Percentiles rank a stretch among this genome's conserved stretches.
Conservation (phyloP, 2,797 vertebrate species). For the Propithecus deckenii region DNA sequence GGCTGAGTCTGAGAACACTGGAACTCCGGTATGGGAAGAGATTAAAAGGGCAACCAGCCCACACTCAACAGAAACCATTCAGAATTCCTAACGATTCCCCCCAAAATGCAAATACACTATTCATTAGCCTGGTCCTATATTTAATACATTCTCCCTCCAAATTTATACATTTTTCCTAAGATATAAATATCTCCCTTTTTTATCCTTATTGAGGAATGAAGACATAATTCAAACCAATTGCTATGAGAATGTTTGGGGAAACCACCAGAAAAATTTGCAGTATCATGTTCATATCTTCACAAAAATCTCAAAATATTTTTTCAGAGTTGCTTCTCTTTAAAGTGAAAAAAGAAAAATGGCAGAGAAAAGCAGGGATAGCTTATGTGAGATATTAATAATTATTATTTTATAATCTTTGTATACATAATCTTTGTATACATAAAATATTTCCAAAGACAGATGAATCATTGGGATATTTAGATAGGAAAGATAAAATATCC, state of each 20-base stretch:
- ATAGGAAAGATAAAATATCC: neutral
- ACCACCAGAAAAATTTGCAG: neutral
- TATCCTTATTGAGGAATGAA: neutral
- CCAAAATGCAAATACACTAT: neutral
- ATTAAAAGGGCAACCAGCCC: neutral
- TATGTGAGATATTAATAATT: neutral
- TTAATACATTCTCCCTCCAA: neutral
- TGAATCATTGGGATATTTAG: neutral
- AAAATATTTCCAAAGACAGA: neutral
- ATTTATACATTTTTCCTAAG: neutral
- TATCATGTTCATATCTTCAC: neutral
- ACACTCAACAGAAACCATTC: neutral
- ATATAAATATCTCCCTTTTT: neutral
- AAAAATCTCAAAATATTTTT: neutral
- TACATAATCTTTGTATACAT: neutral
- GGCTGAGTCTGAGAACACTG: neutral
- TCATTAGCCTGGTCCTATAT: neutral
- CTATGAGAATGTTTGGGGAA: neutral
- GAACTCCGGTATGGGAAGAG: neutral
- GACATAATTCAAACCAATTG: neutral
- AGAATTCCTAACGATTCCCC: neutral
- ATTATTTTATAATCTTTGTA: neutral
- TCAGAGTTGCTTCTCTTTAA: conserved; percentile 21
- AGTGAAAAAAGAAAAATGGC: neutral
- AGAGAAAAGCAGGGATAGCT: neutral